These are phyloP conservation scores for Rhamphomyia laevipes DNA, from an alignment of 2,888 invertebrate species.

Conservation along the genomic window DNA sequence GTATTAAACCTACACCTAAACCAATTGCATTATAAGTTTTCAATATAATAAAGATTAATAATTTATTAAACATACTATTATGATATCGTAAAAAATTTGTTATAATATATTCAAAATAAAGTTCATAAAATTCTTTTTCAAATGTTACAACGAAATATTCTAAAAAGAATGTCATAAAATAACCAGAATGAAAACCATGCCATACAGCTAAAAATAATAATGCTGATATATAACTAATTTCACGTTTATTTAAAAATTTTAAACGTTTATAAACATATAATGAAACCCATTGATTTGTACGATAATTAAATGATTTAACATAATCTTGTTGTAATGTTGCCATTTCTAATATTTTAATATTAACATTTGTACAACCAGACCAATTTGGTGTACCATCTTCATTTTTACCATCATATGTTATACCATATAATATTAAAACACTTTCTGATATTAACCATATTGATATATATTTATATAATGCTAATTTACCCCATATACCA, in stretches of 20 bases:
- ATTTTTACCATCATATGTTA: conserved; percentile 46
- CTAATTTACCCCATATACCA: conserved; percentile 75
- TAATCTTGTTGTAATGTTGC: conserved; percentile 76
- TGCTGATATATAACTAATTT: conserved; percentile 68
- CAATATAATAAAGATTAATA: conserved; percentile 45
- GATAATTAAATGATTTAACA: conserved; percentile 86
- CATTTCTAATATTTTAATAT: conserved; percentile 67
- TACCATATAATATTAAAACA: conserved; percentile 47
- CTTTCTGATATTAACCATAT: conserved; percentile 89
- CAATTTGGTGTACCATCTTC: conserved; percentile 44
- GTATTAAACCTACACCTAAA: conserved; percentile 72
- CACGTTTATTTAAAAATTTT: conserved; percentile 75
- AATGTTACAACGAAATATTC: conserved; percentile 80
- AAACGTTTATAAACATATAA: conserved; percentile 90
- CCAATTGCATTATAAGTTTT: conserved; percentile 66
- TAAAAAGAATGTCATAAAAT: conserved; percentile 83
- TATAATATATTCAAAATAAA: not conserved
- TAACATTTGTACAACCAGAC: conserved; percentile 86
- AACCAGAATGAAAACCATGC: conserved; percentile 93
- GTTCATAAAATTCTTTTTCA: conserved; percentile 53
- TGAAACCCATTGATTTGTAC: conserved; percentile 90
- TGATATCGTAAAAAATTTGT: too few relatives aligned
- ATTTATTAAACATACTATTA: conserved; percentile 22
- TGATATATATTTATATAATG: conserved; percentile 83
- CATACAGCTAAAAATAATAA: conserved; percentile 82